Evolutionary conservation across 2,797 vertebrate species (phyloP).

Genomic region (Acomys russatus): DNA sequence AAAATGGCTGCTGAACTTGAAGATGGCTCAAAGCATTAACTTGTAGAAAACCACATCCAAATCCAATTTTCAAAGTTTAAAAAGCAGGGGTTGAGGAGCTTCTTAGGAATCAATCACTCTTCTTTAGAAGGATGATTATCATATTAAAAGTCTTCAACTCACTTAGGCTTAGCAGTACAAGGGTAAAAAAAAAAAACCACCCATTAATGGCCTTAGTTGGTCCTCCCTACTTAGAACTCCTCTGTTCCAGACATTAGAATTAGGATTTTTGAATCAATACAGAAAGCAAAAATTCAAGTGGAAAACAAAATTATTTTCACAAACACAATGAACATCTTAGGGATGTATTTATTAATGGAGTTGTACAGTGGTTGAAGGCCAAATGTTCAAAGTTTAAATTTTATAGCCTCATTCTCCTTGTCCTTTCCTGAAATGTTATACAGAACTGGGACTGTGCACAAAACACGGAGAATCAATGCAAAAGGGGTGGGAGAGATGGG

Average conservation of each 20-base stretch:
- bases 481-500: not conserved
- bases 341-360: not conserved
- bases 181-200: not conserved
- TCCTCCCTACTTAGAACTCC: conserved; percentile 23
- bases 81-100: not conserved
- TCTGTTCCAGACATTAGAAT: conserved; percentile 60
- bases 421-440: conserved; percentile 49
- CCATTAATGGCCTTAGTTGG: not conserved
- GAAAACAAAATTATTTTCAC: not conserved
- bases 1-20: conserved; percentile 88
- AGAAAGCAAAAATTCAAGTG: conserved; percentile 1
- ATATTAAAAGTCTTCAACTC: not conserved
- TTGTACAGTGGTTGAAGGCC: not conserved
- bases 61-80: conserved; percentile 57
- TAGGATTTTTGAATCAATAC: conserved; percentile 30
- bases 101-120: not conserved
- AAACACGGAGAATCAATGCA: conserved; percentile 55
- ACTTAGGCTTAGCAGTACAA: conserved; percentile 6
- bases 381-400: conserved; percentile 26
- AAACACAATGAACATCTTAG: conserved; percentile 34
- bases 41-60: conserved; percentile 49
- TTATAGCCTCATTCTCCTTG: conserved; percentile 1
- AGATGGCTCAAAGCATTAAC: conserved; percentile 69
- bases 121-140: not conserved
- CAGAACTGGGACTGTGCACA: conserved; percentile 48